These are phyloP conservation scores for Melinaea menophilus DNA, from an alignment of 2,888 invertebrate species.

Conservation along the genomic window DNA sequence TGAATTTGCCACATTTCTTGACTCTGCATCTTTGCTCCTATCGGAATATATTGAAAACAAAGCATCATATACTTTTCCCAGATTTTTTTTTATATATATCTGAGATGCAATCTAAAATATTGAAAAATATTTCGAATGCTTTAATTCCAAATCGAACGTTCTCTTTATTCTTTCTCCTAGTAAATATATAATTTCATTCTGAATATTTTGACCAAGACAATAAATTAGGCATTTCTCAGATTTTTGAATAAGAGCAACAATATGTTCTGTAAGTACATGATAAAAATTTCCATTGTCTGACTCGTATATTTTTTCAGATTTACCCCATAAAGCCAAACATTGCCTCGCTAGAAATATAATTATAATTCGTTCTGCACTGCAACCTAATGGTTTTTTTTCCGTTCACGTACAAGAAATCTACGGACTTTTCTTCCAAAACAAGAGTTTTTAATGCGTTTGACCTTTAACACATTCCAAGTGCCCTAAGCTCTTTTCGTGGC, in stretches of 20 bases:
- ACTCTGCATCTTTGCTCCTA: not conserved
- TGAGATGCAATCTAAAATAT: no score
- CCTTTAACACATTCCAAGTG: no score
- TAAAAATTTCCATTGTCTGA: no score
- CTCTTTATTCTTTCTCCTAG: no score
- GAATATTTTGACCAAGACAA: no score
- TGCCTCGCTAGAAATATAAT: slow-evolving; percentile 2
- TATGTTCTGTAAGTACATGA: no score
- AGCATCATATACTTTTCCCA: slow-evolving; percentile 9
- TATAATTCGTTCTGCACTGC: slow-evolving; percentile 23
- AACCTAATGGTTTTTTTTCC: slow-evolving; percentile 20
- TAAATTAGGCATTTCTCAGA: no score
- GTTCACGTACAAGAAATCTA: slow-evolving; percentile 18
- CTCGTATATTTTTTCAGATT: not conserved
- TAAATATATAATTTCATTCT: no score
- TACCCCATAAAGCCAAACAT: slow-evolving; percentile 12
- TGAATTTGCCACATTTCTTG: not conserved
- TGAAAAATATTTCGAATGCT: no score
- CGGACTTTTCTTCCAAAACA: slow-evolving; percentile 15
- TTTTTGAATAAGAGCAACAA: no score
- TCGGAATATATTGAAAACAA: slow-evolving; percentile 8
- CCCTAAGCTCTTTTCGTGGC: slow-evolving; percentile 17
- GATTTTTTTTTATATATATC: not conserved
- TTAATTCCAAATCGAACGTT: no score
- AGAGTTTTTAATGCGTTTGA: not conserved